Evolutionary conservation across 2,888 invertebrate species (phyloP).

Genomic region (Neocrepidodera transversa): DNA sequence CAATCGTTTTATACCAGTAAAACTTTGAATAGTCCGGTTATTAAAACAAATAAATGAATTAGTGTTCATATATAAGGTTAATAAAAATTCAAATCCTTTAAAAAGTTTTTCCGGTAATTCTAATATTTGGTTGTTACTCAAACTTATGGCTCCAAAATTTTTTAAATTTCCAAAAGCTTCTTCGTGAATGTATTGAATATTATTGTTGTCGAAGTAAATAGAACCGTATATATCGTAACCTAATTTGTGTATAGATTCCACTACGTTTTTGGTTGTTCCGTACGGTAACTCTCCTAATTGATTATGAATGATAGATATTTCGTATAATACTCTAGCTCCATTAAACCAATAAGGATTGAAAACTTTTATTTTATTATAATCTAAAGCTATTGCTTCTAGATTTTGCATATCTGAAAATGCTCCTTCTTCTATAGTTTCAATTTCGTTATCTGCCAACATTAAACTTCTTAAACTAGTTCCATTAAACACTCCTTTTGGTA

Average conservation of each 20-base stretch:
- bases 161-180: slow-evolving; percentile 37
- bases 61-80: slow-evolving; percentile 36
- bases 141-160: slow-evolving; percentile 36
- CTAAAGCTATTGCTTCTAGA: slow-evolving; percentile 40
- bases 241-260: slow-evolving; percentile 23
- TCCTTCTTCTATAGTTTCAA: slow-evolving; percentile 30
- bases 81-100: slow-evolving; percentile 31
- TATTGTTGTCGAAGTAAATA: slow-evolving; percentile 39
- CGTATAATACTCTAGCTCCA: slow-evolving; percentile 33
- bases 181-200: slow-evolving; percentile 34
- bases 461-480: slow-evolving; percentile 37
- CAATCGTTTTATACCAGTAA: slow-evolving; percentile 32
- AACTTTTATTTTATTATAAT: slow-evolving; percentile 33
- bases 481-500: slow-evolving; percentile 35
- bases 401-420: slow-evolving; percentile 36
- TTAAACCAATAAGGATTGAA: slow-evolving; percentile 37
- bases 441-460: slow-evolving; percentile 34
- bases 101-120: slow-evolving; percentile 33
- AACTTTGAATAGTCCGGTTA: slow-evolving; percentile 34
- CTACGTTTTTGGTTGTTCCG: slow-evolving; percentile 34
- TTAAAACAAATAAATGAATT: slow-evolving; percentile 41
- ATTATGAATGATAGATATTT: slow-evolving; percentile 34
- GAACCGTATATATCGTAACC: slow-evolving; percentile 28
- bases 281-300: slow-evolving; percentile 33
- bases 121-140: slow-evolving; percentile 36